Percentiles rank a stretch among this genome's conserved stretches.
Conservation (phyloP, 2,797 vertebrate genomes). For the Cryptoblepharus egeriae region DNA sequence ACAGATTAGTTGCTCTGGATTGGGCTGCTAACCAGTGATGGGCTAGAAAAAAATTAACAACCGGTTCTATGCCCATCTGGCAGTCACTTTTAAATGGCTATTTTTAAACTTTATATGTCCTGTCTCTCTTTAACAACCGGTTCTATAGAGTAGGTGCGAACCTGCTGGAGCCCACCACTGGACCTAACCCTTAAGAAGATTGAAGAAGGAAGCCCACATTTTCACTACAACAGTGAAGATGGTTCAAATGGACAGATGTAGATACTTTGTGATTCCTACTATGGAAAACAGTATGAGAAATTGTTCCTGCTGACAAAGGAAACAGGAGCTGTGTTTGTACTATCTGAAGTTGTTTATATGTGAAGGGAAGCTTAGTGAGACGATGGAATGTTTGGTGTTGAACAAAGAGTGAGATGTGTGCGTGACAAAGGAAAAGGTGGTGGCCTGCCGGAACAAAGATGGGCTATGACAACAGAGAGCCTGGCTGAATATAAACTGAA, state of each 20-base stretch:
- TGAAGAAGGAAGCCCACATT: accelerated
- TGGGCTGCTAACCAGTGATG: too few relatives aligned
- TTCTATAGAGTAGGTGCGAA: too few relatives aligned
- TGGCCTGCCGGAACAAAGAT: neutral
- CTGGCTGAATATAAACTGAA: conserved; percentile 5
- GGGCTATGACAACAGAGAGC: neutral
- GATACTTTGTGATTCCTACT: conserved; percentile 12
- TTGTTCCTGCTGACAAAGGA: conserved; percentile 3
- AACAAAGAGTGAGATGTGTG: neutral
- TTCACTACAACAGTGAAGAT: neutral
- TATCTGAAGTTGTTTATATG: conserved; percentile 36
- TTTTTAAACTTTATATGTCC: too few relatives aligned
- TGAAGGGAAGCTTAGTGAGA: conserved; percentile 1
- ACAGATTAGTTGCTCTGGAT: too few relatives aligned
- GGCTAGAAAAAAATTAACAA: too few relatives aligned
- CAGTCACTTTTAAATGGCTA: too few relatives aligned
- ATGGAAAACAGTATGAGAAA: neutral
- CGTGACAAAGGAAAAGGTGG: conserved; percentile 19
- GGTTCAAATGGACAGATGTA: neutral
- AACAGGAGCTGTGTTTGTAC: conserved; percentile 41
- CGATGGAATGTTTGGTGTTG: neutral
- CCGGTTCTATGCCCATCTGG: too few relatives aligned
- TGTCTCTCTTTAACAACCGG: too few relatives aligned
- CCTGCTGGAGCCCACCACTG: too few relatives aligned
- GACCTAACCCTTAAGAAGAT: neutral